Evolutionary conservation across 2,888 invertebrate species (phyloP), one percentile per base, ranked within the genome.

Genomic region (Abrostola triplasia): DNA sequence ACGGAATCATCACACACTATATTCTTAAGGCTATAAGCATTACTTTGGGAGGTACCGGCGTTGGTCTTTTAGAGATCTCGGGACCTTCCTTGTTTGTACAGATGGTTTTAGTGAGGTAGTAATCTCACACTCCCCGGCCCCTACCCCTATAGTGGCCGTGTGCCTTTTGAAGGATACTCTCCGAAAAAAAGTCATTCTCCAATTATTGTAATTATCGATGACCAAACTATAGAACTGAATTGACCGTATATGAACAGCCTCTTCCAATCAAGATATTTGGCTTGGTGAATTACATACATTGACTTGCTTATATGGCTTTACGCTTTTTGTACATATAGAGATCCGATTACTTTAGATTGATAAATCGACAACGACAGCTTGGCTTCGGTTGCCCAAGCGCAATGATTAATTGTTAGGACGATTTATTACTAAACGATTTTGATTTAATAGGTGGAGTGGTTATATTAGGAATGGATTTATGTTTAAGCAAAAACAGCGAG

Each of bases 281-380:
- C 24, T 55, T 35, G 37, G n/a, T 56, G 59, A 55, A 72, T 72
- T 69, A 40, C 41, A 7, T 9, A 8, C 12, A 10, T 36, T 38
- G 12, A 11, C 10, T 12, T 37, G 53, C 53, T 7, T 52, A 55
- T n/a, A 47, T 13, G 58, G 55, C 40, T 35, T 11, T 47, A 38
- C 53, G 65, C 9, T 59, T 59, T 72, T 69, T 72, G 53, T 37
- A 24, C 35, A 55, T 37, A 44, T 54, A 9, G 11, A 42, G 40
- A 54, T 10, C 12, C 41, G 49, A 50, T 47, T 51, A 58, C 47
- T 48, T n/a, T n/a, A 11, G 36, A 44, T 35, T 59, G 55, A 69
- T 52, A 13, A 65, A 55, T 72, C 55, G 47, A 59, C 59, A 59
- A 55, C 48, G 66, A 64, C 65, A 55, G n/a, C 50, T 42, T 64